Base-by-base conservation (phyloP, 1,140 invertebrate species). In the Caenorhabditis tropicalis region DNA sequence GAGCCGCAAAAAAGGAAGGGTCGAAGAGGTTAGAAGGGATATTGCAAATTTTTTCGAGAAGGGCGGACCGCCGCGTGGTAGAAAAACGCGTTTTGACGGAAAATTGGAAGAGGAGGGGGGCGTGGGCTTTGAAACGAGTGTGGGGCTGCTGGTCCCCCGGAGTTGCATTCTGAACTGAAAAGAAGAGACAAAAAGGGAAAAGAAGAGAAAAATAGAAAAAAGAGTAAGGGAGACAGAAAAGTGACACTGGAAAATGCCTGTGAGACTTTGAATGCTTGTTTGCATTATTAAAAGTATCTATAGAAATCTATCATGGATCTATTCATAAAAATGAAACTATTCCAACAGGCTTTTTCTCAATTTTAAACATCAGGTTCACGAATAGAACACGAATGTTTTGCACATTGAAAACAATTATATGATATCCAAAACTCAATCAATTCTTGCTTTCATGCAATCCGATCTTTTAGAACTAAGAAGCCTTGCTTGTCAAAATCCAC, bases 111-210 rank as follows among this genome's bases (percentile, higher is more conserved):
- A 74, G 65, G 43, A 74, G 65, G 27, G 27, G 65, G 65, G n/a
- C 36, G 36, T 39, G 65, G 65, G 65, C 36, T 74, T 74, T 74
- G 65, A 74, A 74, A 74, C 65, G 65, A 74, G 65, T 43, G 65
- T 43, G 65, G 65, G 65, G 65, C 65, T 74, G 65, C 36, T 74
- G 65, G 65, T 74, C 65, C 65, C 36, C n/a, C 65, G 65, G 65
- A 74, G 65, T 74, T 74, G 65, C 65, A 74, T 74, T 74, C 65
- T 74, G 65, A 74, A 74, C 65, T 74, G 65, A 46, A 74, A 74
- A 74, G 65, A 74, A 43, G 65, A 74, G 65, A 74, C 65, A 74
- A 74, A 74, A 74, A 74, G n/a, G 36, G 65, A 74, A 65, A 65
- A 33, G 65, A n/a, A 43, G 65, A 46, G 36, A 74, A 74, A 74